phyloP scores from a whole-genome alignment of 1,140 invertebrate genomes.

The Amyelois transitella region DNA sequence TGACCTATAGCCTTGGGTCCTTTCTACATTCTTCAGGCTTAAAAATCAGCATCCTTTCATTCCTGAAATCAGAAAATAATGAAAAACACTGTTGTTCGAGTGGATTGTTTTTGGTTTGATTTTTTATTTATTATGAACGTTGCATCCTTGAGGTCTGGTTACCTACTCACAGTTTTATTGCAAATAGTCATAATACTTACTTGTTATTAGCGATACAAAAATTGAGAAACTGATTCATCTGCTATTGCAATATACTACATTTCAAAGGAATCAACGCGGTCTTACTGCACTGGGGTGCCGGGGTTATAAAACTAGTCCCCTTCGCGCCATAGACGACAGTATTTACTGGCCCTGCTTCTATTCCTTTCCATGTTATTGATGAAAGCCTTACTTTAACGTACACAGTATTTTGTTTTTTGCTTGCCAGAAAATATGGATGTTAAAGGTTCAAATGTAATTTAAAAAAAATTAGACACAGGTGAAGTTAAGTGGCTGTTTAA shows the following conservation, averaged over 20 bases:
- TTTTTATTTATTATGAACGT: too few relatives aligned
- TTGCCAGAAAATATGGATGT: too few relatives aligned
- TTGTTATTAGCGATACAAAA: too few relatives aligned
- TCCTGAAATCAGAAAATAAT: not conserved
- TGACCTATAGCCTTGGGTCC: too few relatives aligned
- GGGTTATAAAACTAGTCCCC: conserved; percentile 64
- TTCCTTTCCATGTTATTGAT: conserved; percentile 13
- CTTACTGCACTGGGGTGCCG: conserved; percentile 47
- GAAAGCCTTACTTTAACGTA: not conserved
- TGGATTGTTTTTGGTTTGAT: not conserved
- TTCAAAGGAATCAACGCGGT: conserved; percentile 59
- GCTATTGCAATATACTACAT: conserved; percentile 31
- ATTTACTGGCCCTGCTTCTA: conserved; percentile 26
- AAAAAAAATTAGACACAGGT: too few relatives aligned
- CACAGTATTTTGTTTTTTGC: not conserved
- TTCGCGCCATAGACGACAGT: conserved; percentile 32
- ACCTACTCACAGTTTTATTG: too few relatives aligned
- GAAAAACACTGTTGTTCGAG: not conserved
- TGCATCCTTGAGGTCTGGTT: too few relatives aligned
- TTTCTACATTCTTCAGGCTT: too few relatives aligned
- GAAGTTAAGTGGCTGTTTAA: too few relatives aligned
- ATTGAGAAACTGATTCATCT: conserved; percentile 19
- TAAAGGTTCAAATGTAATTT: too few relatives aligned
- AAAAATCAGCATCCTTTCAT: too few relatives aligned
- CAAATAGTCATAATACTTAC: too few relatives aligned